These are phyloP conservation scores for Phymatocera aterrima DNA, from an alignment of 2,888 invertebrate species.

Conservation along the genomic window DNA sequence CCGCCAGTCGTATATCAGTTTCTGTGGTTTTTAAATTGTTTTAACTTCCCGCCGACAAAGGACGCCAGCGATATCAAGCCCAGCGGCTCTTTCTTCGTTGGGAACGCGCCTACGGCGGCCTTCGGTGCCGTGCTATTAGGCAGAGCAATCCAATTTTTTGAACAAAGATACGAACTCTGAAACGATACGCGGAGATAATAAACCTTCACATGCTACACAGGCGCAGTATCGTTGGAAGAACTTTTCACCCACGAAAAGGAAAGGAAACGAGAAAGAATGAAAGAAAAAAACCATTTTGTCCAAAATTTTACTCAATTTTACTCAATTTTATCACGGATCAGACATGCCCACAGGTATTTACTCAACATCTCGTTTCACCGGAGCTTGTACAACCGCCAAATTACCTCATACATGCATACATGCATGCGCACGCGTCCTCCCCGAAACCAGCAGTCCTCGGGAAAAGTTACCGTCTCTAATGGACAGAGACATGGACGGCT, in stretches of 20 bases:
- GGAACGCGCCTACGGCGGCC: slow-evolving; percentile 28
- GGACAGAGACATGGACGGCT: slow-evolving; percentile 28
- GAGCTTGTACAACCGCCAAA: not conserved
- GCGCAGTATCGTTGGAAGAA: not conserved
- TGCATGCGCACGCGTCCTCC: not conserved
- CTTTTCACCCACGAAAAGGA: not conserved
- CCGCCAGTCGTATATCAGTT: slow-evolving; percentile 68
- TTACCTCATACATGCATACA: not conserved
- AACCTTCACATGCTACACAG: not conserved
- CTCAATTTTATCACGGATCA: not conserved
- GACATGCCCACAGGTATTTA: too few relatives aligned
- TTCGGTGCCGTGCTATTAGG: slow-evolving; percentile 20
- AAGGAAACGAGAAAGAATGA: too few relatives aligned
- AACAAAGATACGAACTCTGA: slow-evolving; percentile 32
- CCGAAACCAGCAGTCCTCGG: not conserved
- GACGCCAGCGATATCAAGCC: slow-evolving; percentile 43
- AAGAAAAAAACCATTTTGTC: too few relatives aligned
- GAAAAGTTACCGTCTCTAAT: slow-evolving; percentile 34
- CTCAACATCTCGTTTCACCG: not conserved
- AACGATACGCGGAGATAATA: slow-evolving; percentile 20
- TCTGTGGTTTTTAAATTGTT: slow-evolving; percentile 71
- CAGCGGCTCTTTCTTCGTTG: slow-evolving; percentile 36
- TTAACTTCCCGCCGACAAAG: slow-evolving; percentile 59
- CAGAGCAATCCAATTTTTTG: slow-evolving; percentile 30
- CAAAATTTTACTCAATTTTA: slow-evolving; percentile 19